Evolutionary conservation across 2,113 vertebrate genomes (phyloP).

Genomic region (Cebus imitator): DNA sequence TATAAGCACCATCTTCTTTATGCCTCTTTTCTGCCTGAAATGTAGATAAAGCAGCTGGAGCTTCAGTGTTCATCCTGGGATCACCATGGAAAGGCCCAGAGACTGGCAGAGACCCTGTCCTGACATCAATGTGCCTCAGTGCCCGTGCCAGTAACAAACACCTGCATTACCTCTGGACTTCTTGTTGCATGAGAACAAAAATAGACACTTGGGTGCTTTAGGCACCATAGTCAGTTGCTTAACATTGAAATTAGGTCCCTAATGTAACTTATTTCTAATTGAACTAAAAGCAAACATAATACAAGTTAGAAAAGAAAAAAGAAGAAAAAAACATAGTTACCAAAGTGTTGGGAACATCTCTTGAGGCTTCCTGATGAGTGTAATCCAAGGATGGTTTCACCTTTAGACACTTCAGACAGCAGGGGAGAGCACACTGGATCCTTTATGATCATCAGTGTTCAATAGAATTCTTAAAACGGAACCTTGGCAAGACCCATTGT

Average conservation of each 20-base stretch:
- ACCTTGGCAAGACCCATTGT: background rate
- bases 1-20: background rate
- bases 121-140: background rate
- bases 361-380: background rate
- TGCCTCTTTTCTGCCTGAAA: background rate
- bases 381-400: background rate
- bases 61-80: background rate
- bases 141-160: background rate
- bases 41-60: background rate
- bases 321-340: background rate
- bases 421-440: background rate
- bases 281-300: background rate
- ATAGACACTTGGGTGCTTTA: background rate
- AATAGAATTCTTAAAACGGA: background rate
- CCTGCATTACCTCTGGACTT: background rate
- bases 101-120: background rate
- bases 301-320: background rate
- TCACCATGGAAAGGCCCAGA: background rate
- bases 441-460: background rate
- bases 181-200: background rate
- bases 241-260: background rate
- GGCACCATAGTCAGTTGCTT: background rate
- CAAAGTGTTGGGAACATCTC: background rate
- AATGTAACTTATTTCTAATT: background rate
- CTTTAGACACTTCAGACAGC: conserved; percentile 1